Evolutionary conservation across 2,797 vertebrate genomes (phyloP).

Genomic region (Coregonus sp.): DNA sequence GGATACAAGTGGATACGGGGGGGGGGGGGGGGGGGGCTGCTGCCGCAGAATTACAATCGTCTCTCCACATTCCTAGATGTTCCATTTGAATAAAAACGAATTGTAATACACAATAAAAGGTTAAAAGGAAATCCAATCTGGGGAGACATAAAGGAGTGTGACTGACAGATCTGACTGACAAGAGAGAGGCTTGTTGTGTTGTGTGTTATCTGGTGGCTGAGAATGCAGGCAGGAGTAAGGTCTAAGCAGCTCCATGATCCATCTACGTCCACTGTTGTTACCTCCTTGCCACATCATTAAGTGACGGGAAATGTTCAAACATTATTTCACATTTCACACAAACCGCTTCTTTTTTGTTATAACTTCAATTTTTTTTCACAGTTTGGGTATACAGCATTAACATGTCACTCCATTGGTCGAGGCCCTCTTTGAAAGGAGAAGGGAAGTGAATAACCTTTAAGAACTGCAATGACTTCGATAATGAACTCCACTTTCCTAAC

Average conservation of each 20-base stretch:
- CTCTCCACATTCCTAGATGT: slow-evolving; percentile 10
- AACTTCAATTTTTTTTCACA: not conserved
- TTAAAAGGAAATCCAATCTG: slow-evolving; percentile 48
- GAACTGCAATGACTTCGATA: slow-evolving; percentile 66
- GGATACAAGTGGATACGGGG: not conserved
- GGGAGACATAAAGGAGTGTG: slow-evolving; percentile 35
- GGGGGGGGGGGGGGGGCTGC: not conserved
- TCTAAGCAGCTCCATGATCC: not conserved
- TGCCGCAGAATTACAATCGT: slow-evolving; percentile 17
- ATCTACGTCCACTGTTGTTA: not conserved
- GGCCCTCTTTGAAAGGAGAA: slow-evolving; percentile 38
- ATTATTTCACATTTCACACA: slow-evolving; percentile 58
- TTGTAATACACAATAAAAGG: slow-evolving; percentile 29
- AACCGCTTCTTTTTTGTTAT: slow-evolving; percentile 52
- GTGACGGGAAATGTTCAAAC: slow-evolving; percentile 55
- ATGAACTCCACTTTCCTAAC: slow-evolving; percentile 71
- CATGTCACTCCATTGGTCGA: slow-evolving; percentile 57
- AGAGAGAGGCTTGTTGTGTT: slow-evolving; percentile 26
- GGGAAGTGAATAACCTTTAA: slow-evolving; percentile 75
- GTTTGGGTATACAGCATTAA: slow-evolving; percentile 58
- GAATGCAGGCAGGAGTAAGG: not conserved
- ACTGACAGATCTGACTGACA: slow-evolving; percentile 43
- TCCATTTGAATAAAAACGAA: slow-evolving; percentile 27
- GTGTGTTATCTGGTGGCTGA: slow-evolving; percentile 24
- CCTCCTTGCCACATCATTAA: slow-evolving; percentile 42